Conservation (phyloP, 2,888 invertebrate genomes). For the Agrilus mali region DNA sequence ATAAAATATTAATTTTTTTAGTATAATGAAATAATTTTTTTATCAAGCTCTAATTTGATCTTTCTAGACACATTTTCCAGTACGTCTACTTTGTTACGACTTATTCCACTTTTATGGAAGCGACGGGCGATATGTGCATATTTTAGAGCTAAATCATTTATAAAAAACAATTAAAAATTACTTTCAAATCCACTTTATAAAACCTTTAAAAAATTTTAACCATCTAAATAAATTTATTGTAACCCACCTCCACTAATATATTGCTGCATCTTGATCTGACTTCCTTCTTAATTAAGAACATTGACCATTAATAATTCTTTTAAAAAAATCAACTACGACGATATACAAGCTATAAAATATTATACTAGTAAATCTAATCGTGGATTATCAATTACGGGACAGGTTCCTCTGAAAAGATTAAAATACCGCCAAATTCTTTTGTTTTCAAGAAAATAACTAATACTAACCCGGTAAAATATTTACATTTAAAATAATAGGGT, state of each 20-base stretch:
- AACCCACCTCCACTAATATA: constrained; percentile 53
- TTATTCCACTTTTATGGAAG: constrained; percentile 61
- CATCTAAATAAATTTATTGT: constrained; percentile 44
- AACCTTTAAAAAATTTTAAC: constrained; percentile 36
- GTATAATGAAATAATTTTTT: constrained; percentile 41
- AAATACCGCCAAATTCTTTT: constrained; percentile 59
- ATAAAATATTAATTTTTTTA: constrained; percentile 33
- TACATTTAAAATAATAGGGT: constrained; percentile 48
- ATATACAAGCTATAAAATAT: constrained; percentile 36
- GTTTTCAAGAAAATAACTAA: constrained; percentile 47
- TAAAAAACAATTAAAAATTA: constrained; percentile 42
- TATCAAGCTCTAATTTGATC: constrained; percentile 47
- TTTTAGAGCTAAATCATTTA: constrained; percentile 50
- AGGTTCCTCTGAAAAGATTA: constrained; percentile 58
- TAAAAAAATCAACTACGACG: constrained; percentile 33
- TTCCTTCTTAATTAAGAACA: constrained; percentile 35
- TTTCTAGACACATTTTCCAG: constrained; percentile 61
- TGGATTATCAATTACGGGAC: constrained; percentile 55
- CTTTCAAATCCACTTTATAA: constrained; percentile 57
- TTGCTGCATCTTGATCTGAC: constrained; percentile 63
- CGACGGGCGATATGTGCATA: constrained; percentile 73
- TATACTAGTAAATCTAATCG: constrained; percentile 41
- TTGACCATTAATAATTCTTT: constrained; percentile 37
- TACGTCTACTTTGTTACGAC: constrained; percentile 73
- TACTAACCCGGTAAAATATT: constrained; percentile 43